A percentile compares a stretch with the other conserved stretches of the same genome.
Evolutionary conservation across 2,888 invertebrate species (phyloP).

Genomic region (Pycnomerus fuliginosus): DNA sequence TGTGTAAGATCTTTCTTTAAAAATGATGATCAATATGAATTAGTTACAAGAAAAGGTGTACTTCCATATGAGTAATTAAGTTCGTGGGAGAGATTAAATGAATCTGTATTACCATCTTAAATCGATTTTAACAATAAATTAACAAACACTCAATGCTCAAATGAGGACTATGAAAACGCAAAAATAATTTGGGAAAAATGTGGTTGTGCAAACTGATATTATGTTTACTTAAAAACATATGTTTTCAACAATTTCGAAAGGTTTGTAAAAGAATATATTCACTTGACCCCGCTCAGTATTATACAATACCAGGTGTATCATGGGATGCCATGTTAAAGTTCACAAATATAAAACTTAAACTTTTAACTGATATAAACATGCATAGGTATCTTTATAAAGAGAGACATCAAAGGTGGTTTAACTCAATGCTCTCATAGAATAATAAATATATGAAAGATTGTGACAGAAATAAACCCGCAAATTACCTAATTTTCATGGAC

Average conservation of each 20-base stretch:
- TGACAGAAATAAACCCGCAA: conserved; percentile 12
- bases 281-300: conserved; percentile 14
- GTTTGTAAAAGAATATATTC: conserved; percentile 6
- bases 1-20: not conserved
- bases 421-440: conserved; percentile 39
- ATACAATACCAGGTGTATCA: conserved; percentile 7
- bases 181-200: conserved; percentile 38
- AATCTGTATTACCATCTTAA: conserved; percentile 24
- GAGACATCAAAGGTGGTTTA: conserved; percentile 39
- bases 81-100: conserved; percentile 22
- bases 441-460: conserved; percentile 35
- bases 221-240: conserved; percentile 36
- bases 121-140: conserved; percentile 29
- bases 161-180: conserved; percentile 39
- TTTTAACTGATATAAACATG: conserved; percentile 37
- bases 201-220: conserved; percentile 31
- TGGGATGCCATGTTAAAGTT: conserved; percentile 27
- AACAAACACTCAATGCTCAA: conserved; percentile 22
- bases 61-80: conserved; percentile 40
- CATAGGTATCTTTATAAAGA: conserved; percentile 34
- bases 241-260: conserved; percentile 25
- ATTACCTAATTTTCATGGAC: conserved; percentile 43
- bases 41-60: conserved; percentile 34
- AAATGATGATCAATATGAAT: conserved; percentile 19
- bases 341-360: conserved; percentile 32